These are phyloP conservation scores for Schrankia costaestrigalis DNA, from an alignment of 2,888 invertebrate genomes.

Conservation along the genomic window DNA sequence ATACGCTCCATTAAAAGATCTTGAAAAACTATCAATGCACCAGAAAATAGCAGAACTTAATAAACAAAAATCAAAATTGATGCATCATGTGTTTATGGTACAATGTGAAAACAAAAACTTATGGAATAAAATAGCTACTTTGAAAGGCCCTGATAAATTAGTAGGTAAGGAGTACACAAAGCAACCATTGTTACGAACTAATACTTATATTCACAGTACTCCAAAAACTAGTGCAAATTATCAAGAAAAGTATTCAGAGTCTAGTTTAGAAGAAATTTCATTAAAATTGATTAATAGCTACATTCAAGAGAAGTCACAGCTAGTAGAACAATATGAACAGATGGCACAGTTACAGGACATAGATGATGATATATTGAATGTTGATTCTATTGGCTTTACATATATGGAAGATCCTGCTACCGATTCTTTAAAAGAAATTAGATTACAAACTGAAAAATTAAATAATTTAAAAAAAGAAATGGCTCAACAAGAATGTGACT, in stretches of 20 bases:
- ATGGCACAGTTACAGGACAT: constrained; percentile 83
- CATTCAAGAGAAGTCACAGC: constrained; percentile 84
- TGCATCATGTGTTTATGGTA: constrained; percentile 90
- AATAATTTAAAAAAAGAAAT: constrained; percentile 82
- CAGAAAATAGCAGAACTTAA: constrained; percentile 85
- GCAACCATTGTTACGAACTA: constrained; percentile 64
- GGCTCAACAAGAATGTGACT: constrained; percentile 81
- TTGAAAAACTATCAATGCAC: constrained; percentile 76
- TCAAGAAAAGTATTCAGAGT: constrained; percentile 77
- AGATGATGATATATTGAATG: constrained; percentile 74
- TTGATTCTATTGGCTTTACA: constrained; percentile 82
- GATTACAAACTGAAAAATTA: constrained; percentile 83
- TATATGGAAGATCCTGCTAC: constrained; percentile 82
- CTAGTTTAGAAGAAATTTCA: constrained; percentile 89
- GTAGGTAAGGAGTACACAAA: constrained; percentile 46
- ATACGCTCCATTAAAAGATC: constrained; percentile 57
- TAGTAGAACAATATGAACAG: constrained; percentile 85
- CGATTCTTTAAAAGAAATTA: constrained; percentile 83
- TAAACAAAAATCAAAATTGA: constrained; percentile 87
- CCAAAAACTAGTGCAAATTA: constrained; percentile 81
- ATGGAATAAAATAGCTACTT: constrained; percentile 86
- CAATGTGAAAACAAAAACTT: constrained; percentile 89
- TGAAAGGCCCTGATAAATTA: constrained; percentile 52
- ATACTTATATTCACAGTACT: constrained; percentile 85
- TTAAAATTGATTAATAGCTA: constrained; percentile 85